Base-by-base conservation (phyloP, 2,797 vertebrate genomes). In the Hoplostethus mediterraneus region DNA sequence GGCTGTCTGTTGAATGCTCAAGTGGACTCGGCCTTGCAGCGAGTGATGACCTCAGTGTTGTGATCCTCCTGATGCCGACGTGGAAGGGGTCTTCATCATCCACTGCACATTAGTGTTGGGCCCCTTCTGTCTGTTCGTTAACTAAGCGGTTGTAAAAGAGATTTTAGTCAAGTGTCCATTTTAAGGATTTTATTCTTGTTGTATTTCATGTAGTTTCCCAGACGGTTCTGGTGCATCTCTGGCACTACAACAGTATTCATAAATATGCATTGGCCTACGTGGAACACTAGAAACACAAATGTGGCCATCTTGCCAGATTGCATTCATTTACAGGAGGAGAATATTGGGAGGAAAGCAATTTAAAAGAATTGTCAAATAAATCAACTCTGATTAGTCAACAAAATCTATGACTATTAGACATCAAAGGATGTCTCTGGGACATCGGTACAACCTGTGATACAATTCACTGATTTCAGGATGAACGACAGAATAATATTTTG, bases 291-390 rank as follows among this genome's bases (percentile, higher is more conserved):
- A 86, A 82, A 83, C 52, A 73, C 65, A 81, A 85, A 89, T 88
- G 81, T 84, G 79, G 71, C 54, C 76, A 69, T 88, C 90, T 84
- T 82, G 67, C 75, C 73, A 88, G 89, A 92, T 91, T 89, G 71
- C 80, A 63, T 81, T 85, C 67, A 85, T 76, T 82, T 66, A 69
- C 62, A 67, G 49, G 48, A 77, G 56, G 42, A 72, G 55, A 42
- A 75, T 66, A 80, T 77, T 79, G 75, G 63, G 80, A 44, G 51
- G 58, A 55, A 60, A 68, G 66, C 61, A 68, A 63, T 87, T 89
- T 79, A 55, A 80, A 70, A 79, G 51, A 67, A 75, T 33, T 28
- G 69, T 21, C 5, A 74, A 81, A 70, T 54, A 79, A 79, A 63
- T 81, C 72, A 73, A 52, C 51, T 65, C 57, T 83, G 67, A 88